These are phyloP conservation scores for Agrochola litura DNA, from an alignment of 2,888 invertebrate genomes.

Conservation along the genomic window DNA sequence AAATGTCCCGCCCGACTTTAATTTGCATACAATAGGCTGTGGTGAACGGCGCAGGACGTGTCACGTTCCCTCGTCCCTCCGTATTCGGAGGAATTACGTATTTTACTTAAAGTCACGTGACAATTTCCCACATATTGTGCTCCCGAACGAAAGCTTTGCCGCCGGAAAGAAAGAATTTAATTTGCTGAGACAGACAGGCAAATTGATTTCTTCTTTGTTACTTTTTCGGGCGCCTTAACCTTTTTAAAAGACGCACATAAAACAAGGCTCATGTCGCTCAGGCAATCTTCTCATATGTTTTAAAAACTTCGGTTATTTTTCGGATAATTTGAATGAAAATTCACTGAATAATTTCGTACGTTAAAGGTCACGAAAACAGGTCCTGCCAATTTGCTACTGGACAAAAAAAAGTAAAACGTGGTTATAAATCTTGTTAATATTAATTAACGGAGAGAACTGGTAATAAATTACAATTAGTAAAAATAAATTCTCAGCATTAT, in stretches of 20 bases:
- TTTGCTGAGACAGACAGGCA: constrained; percentile 67
- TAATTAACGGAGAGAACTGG: constrained; percentile 17
- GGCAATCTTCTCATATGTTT: background rate
- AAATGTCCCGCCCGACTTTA: constrained; percentile 79
- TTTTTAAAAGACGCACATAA: constrained; percentile 36
- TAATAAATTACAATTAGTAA: constrained; percentile 33
- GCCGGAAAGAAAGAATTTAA: constrained; percentile 76
- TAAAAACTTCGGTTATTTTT: constrained; percentile 26
- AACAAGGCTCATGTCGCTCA: constrained; percentile 22
- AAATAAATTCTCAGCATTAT: constrained; percentile 35
- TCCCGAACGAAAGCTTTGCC: constrained; percentile 68
- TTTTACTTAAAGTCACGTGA: constrained; percentile 82
- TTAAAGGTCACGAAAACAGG: constrained; percentile 29
- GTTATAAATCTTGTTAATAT: constrained; percentile 30
- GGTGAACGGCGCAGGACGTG: constrained; percentile 79
- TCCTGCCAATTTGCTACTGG: constrained; percentile 26
- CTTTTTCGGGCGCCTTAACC: constrained; percentile 37
- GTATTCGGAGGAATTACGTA: constrained; percentile 66
- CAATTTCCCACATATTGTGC: constrained; percentile 78
- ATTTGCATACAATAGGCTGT: constrained; percentile 89
- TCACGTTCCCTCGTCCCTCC: constrained; percentile 69
- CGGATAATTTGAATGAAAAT: constrained; percentile 13
- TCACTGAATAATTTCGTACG: background rate
- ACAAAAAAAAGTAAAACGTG: constrained; percentile 23
- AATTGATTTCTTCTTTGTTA: constrained; percentile 67